Evolutionary conservation across 2,797 vertebrate genomes (phyloP).

Genomic region (Vireo griseus): DNA sequence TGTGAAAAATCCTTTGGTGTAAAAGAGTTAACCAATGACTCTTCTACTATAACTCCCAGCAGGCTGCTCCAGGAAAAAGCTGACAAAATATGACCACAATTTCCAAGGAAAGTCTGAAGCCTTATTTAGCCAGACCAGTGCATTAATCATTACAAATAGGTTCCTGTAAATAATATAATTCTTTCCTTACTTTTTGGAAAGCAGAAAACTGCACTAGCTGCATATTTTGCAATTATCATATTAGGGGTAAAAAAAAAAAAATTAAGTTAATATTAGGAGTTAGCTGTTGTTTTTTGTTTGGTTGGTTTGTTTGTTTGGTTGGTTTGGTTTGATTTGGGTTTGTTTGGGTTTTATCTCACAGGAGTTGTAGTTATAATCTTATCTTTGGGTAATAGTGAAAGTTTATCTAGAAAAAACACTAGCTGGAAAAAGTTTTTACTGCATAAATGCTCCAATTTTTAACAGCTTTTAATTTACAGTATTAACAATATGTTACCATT

Average conservation of each 20-base stretch:
- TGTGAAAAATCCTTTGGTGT: not conserved
- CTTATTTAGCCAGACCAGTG: not conserved
- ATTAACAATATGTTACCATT: not conserved
- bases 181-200: not conserved
- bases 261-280: not conserved
- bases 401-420: not conserved
- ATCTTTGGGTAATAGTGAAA: not conserved
- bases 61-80: not conserved
- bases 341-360: not conserved
- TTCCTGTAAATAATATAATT: slow-evolving; percentile 13
- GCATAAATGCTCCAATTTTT: not conserved
- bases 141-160: slow-evolving; percentile 1
- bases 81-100: not conserved
- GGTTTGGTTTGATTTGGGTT: not conserved
- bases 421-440: not conserved
- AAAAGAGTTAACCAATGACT: not conserved
- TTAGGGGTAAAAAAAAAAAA: not conserved
- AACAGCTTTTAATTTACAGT: not conserved
- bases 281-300: not conserved
- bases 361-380: not conserved
- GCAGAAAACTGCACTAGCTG: not conserved
- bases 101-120: not conserved
- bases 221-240: not conserved
- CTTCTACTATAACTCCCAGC: not conserved
- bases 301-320: not conserved